Evolutionary conservation across 1,140 invertebrate species (phyloP), one percentile per base, ranked within the genome.

Genomic region (Holcopasites calliopsidis): DNA sequence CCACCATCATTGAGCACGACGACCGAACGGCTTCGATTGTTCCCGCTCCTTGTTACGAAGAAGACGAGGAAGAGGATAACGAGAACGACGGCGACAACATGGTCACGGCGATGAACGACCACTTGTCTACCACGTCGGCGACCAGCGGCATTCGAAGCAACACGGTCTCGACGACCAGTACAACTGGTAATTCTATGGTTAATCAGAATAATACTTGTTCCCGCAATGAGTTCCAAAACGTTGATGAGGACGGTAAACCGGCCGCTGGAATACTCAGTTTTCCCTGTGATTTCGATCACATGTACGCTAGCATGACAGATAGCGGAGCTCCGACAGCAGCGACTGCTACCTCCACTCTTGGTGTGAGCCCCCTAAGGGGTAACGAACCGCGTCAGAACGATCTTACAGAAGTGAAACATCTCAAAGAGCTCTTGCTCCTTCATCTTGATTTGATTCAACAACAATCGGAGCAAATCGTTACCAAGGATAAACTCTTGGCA

Each of bases 391-490:
- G 92, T 79, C 90, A 92, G 84, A 91, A 89, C 72, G 90, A 92
- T 77, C 88, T 92, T 80, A 92, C 91, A 74, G 93, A 94, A 89
- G 92, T 94, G 84, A 93, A 92, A 79, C 93, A 93, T 86, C 91
- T 95, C 26, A 95, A 95, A 89, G 93, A 95, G 80, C 91, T 95
- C 85, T 85, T 95, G 68, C 87, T 95, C n/a, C 88, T 95, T n/a
- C 94, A 96, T 88, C 89, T 95, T 65, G 95, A 95, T 87, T 87
- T 95, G 42, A 95, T 95, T 83, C 95, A 95, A 88, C 94, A 95
- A 84, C 95, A 95, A 85, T 94, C 94, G 44, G 95, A 96, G 82
- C 93, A 94, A 75, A 91, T 95, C 75, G 88, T 93, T 71, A 93
- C 92, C 76, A 95, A 95, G 90, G 95, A 95, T 79, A 94, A 94